phyloP scores from a whole-genome alignment of 2,888 invertebrate genomes.

The Pyrgus malvae region DNA sequence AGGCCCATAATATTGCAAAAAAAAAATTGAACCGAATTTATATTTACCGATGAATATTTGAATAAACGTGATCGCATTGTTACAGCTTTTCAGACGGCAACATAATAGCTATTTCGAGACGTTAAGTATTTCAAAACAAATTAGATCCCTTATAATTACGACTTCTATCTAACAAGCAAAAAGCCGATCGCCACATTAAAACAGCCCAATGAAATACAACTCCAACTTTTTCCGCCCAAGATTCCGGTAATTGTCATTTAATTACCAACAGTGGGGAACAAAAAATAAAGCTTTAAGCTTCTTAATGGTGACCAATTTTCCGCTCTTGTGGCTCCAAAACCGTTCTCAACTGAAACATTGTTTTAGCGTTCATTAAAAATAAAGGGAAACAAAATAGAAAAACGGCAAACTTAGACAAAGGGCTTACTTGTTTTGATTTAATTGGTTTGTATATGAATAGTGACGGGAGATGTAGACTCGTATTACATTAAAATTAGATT shows the following conservation, averaged over 20 bases:
- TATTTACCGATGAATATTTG: too few species aligned
- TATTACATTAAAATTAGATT: too few species aligned
- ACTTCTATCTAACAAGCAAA: conserved; percentile 23
- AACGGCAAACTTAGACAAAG: background rate
- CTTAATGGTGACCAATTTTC: conserved; percentile 48
- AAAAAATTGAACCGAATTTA: too few species aligned
- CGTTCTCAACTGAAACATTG: conserved; percentile 39
- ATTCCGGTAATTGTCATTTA: conserved; percentile 73
- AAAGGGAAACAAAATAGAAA: background rate
- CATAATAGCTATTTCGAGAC: too few species aligned
- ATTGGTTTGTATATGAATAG: too few species aligned
- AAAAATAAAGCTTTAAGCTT: conserved; percentile 61
- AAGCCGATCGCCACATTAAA: conserved; percentile 24
- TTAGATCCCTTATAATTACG: conserved; percentile 9
- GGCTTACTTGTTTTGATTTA: background rate
- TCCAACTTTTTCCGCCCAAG: conserved; percentile 33
- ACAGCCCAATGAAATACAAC: conserved; percentile 24
- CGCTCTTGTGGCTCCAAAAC: conserved; percentile 40
- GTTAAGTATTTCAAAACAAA: background rate
- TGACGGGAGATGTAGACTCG: too few species aligned
- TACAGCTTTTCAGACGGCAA: too few species aligned
- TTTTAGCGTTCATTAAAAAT: conserved; percentile 39
- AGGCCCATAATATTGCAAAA: too few species aligned
- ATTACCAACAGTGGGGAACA: conserved; percentile 57
- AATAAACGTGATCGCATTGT: too few species aligned